phyloP scores from a whole-genome alignment of 2,888 invertebrate species.

The Dolomedes plantarius region DNA sequence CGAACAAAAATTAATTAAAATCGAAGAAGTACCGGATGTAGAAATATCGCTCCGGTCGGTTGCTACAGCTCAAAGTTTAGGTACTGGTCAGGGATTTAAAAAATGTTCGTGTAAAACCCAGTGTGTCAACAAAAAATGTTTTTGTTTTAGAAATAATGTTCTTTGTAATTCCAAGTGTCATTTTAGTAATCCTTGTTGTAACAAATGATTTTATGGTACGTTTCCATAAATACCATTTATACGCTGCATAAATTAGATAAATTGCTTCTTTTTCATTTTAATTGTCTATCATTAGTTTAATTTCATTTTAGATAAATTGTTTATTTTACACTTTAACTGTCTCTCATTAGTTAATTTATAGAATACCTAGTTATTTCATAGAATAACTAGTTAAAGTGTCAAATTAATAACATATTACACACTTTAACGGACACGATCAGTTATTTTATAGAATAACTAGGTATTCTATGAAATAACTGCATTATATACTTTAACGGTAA shows the following conservation, averaged over 20 bases:
- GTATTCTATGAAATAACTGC: slow-evolving; percentile 66
- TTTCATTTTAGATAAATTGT: too few relatives aligned
- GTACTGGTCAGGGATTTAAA: slow-evolving; percentile 60
- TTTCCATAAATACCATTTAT: slow-evolving; percentile 61
- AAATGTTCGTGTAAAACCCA: slow-evolving; percentile 62
- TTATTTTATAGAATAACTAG: slow-evolving; percentile 65
- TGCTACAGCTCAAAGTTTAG: slow-evolving; percentile 67
- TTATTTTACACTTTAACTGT: too few relatives aligned
- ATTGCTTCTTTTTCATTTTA: slow-evolving; percentile 37
- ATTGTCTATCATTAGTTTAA: slow-evolving; percentile 13
- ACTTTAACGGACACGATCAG: slow-evolving; percentile 55
- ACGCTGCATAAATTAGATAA: slow-evolving; percentile 62
- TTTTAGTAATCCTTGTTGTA: slow-evolving; percentile 27
- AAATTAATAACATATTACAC: too few relatives aligned
- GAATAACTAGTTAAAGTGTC: too few relatives aligned
- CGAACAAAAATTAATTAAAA: slow-evolving; percentile 57
- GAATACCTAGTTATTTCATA: too few relatives aligned
- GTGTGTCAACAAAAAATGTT: slow-evolving; percentile 55
- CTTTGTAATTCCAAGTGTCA: slow-evolving; percentile 33
- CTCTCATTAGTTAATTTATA: too few relatives aligned
- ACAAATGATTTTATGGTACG: slow-evolving; percentile 56
- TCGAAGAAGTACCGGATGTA: slow-evolving; percentile 59
- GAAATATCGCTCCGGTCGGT: slow-evolving; percentile 56
- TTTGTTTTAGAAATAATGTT: slow-evolving; percentile 52
- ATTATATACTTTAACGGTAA: slow-evolving; percentile 62